Conservation (phyloP, 1,140 invertebrate genomes). For the Aleiodes sp. region DNA sequence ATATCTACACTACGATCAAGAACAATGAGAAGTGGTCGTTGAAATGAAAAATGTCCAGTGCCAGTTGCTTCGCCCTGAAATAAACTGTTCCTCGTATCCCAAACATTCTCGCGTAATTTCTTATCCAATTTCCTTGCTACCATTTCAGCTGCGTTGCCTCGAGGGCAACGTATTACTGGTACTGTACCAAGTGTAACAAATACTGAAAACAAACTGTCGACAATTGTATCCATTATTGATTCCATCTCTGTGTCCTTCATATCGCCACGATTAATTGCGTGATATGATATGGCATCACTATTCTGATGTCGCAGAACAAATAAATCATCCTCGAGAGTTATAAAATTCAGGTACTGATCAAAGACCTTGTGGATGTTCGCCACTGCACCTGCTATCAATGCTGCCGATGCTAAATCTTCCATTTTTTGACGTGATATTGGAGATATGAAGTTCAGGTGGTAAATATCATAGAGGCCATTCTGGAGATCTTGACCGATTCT, state of each 20-base stretch:
- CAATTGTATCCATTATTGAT: slow-evolving; percentile 91
- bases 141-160: slow-evolving; percentile 98
- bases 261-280: slow-evolving; percentile 94
- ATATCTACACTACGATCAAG: slow-evolving; percentile 96
- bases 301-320: slow-evolving; percentile 94
- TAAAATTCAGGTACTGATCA: slow-evolving; percentile 99
- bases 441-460: slow-evolving; percentile 98
- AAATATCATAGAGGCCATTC: slow-evolving; percentile 92
- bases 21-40: slow-evolving; percentile 90
- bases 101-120: slow-evolving; percentile 95
- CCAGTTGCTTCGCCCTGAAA: slow-evolving; percentile 87
- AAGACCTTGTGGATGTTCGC: slow-evolving; percentile 93
- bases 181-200: slow-evolving; percentile 95
- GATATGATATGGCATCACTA: slow-evolving; percentile 91
- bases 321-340: slow-evolving; percentile 97
- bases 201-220: slow-evolving; percentile 96
- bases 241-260: slow-evolving; percentile 98
- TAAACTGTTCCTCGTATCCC: slow-evolving; percentile 95
- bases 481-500: slow-evolving; percentile 93
- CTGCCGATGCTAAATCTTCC: slow-evolving; percentile 93
- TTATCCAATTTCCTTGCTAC: slow-evolving; percentile 97
- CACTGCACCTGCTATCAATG: slow-evolving; percentile 88
- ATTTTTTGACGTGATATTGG: slow-evolving; percentile 94
- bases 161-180: slow-evolving; percentile 94
- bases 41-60: slow-evolving; percentile 81